Evolutionary conservation across 2,797 vertebrate species (phyloP).

Genomic region (Calcarius lapponicus): DNA sequence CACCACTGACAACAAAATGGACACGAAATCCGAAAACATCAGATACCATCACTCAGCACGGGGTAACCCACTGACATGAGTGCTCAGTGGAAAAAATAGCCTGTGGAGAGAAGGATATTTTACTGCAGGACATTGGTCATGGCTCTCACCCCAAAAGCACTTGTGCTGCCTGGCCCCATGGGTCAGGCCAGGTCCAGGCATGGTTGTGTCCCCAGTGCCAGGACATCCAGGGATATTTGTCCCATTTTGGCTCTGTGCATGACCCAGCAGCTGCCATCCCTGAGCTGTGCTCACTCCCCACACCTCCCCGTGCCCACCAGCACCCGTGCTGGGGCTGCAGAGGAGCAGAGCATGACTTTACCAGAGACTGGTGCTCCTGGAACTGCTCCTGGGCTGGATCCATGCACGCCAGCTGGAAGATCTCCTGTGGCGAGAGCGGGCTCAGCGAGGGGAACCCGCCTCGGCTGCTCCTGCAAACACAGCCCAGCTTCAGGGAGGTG

Average conservation of each 20-base stretch:
- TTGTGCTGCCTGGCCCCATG: background rate
- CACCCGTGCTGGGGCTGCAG: background rate
- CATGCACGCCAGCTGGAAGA: slow-evolving; percentile 90
- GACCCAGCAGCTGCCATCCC: background rate
- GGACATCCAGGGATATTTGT: background rate
- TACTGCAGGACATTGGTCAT: background rate
- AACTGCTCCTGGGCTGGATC: slow-evolving; percentile 79
- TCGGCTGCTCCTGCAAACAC: slow-evolving; percentile 81
- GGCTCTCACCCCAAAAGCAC: background rate
- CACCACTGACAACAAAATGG: slow-evolving; percentile 73
- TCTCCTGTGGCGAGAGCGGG: slow-evolving; percentile 92
- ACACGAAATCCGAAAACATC: slow-evolving; percentile 63
- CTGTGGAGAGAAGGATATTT: slow-evolving; percentile 66
- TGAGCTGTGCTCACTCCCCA: background rate
- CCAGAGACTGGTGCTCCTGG: slow-evolving; percentile 86
- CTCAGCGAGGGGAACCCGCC: slow-evolving; percentile 90
- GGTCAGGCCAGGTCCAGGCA: background rate
- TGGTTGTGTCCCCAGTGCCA: background rate
- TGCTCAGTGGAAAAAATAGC: slow-evolving; percentile 35
- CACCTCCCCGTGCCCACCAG: background rate
- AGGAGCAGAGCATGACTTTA: slow-evolving; percentile 71
- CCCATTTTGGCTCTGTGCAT: accelerated
- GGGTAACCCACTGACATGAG: slow-evolving; percentile 56
- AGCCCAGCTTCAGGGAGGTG: slow-evolving; percentile 43
- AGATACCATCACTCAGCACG: slow-evolving; percentile 52